These are phyloP conservation scores for Trisateles emortualis DNA, from an alignment of 2,888 invertebrate genomes.

Conservation along the genomic window DNA sequence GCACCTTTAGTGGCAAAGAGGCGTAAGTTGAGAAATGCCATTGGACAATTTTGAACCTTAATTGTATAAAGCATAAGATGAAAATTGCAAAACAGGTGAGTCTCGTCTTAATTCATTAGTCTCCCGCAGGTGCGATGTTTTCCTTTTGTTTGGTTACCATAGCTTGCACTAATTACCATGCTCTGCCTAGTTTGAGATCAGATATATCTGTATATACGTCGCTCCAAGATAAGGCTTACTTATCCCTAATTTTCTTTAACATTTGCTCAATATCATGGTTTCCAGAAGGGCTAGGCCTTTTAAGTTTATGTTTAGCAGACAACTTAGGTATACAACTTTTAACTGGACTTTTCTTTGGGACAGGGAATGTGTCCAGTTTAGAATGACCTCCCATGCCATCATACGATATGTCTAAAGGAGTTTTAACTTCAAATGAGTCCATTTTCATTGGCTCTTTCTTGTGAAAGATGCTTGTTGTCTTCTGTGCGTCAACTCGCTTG, in stretches of 20 bases:
- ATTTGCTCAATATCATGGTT: conserved; percentile 64
- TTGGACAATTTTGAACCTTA: too few relatives aligned
- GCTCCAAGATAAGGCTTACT: conserved; percentile 13
- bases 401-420: conserved; percentile 66
- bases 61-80: too few relatives aligned
- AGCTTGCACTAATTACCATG: too few relatives aligned
- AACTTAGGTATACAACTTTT: conserved; percentile 63
- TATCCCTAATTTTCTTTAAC: conserved; percentile 50
- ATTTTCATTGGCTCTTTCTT: conserved; percentile 59
- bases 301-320: conserved; percentile 67
- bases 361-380: conserved; percentile 81
- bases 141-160: too few relatives aligned
- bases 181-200: too few relatives aligned
- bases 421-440: conserved; percentile 41
- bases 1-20: too few relatives aligned
- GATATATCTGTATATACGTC: too few relatives aligned
- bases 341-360: conserved; percentile 48
- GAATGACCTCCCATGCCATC: conserved; percentile 87
- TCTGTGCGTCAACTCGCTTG: conserved; percentile 38
- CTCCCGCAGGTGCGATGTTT: too few relatives aligned
- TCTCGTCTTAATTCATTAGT: too few relatives aligned
- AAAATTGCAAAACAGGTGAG: too few relatives aligned
- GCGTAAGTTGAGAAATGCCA: too few relatives aligned
- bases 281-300: conserved; percentile 57
- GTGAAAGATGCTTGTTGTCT: conserved; percentile 64